Percentiles rank a stretch among this genome's conserved stretches.
Evolutionary conservation across 2,113 vertebrate species (phyloP).

Genomic region (Rhabdornis inornatus): DNA sequence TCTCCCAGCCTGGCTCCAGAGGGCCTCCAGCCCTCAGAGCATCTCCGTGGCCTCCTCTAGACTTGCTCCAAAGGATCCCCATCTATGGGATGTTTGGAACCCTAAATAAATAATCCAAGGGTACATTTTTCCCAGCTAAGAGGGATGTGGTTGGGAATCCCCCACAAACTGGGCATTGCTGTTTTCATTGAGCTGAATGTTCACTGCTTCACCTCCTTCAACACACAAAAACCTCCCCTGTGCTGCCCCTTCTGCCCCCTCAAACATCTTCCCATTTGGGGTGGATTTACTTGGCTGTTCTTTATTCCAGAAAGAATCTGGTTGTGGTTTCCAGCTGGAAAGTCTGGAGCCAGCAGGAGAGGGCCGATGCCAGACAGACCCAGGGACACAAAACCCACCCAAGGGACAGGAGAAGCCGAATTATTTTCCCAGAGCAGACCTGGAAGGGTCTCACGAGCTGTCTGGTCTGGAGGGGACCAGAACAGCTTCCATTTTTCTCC

Average conservation of each 20-base stretch:
- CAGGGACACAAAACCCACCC: neutral
- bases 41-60: neutral
- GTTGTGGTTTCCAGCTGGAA: accelerated
- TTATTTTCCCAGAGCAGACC: neutral
- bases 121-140: neutral
- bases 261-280: accelerated
- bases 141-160: neutral
- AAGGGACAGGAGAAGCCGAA: accelerated
- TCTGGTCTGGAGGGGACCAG: neutral
- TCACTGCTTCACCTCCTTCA: neutral
- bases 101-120: neutral
- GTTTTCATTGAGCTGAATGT: neutral
- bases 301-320: accelerated
- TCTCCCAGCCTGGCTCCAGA: neutral
- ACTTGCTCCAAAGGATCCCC: neutral
- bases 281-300: neutral
- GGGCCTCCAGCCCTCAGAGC: neutral
- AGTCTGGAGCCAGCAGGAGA: accelerated
- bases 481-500: neutral
- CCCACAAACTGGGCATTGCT: accelerated
- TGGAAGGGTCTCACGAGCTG: neutral
- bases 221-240: accelerated
- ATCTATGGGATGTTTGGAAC: too few relatives aligned
- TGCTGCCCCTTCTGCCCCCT: too few relatives aligned
- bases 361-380: neutral